Percentiles rank a stretch among this genome's conserved stretches.
Evolutionary conservation across 1,140 invertebrate species (phyloP).

Genomic region (Apolygus lucorum): DNA sequence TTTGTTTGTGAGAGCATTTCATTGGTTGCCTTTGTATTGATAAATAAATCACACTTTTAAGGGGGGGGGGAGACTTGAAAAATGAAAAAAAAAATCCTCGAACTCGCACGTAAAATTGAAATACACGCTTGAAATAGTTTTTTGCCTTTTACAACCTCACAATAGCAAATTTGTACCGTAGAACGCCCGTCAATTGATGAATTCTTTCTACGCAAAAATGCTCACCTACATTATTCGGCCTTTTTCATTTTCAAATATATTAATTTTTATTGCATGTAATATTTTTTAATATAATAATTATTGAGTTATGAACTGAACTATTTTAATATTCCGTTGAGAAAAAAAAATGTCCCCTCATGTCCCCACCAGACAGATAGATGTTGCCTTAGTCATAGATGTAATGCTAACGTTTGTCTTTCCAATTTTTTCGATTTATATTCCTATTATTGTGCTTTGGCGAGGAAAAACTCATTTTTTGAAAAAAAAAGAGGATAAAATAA

Average conservation of each 20-base stretch:
- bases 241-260: background rate
- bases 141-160: too few species aligned
- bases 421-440: background rate
- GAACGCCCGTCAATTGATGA: too few species aligned
- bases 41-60: background rate
- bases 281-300: too few species aligned
- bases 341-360: background rate
- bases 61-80: too few species aligned
- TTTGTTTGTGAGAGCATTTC: background rate
- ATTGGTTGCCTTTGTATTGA: background rate
- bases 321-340: background rate
- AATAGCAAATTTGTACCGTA: too few species aligned
- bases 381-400: slow-evolving; percentile 14
- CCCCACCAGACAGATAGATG: slow-evolving; percentile 8
- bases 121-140: too few species aligned
- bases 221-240: background rate
- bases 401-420: slow-evolving; percentile 10
- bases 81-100: too few species aligned
- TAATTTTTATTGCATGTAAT: background rate
- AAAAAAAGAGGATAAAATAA: background rate
- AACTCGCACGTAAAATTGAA: too few species aligned
- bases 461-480: background rate
- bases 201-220: too few species aligned
- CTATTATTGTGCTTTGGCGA: slow-evolving; percentile 6
- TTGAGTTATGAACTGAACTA: background rate